Conservation (phyloP, 2,113 vertebrate species). For the human region GRCh38 chr2:239261001-239261500, state of each 20-base stretch:
- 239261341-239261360: too few relatives aligned
- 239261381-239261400: too few relatives aligned
- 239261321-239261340: too few relatives aligned
- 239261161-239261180: too few relatives aligned
- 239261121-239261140: not conserved
- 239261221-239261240: not conserved
- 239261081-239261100: not conserved
- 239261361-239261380: not conserved
- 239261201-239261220: not conserved
- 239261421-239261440: not conserved
- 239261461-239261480: not conserved
- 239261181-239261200: not conserved
- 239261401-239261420: not conserved
- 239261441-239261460: not conserved
- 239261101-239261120: too few relatives aligned
- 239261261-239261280: not conserved
- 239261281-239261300: too few relatives aligned
- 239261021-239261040: too few relatives aligned
- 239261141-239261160: not conserved
- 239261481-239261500: too few relatives aligned
- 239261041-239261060: too few relatives aligned
- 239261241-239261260: rapidly evolving
- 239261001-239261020: too few relatives aligned
- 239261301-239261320: not conserved
- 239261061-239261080: not conserved